Evolutionary conservation across 2,888 invertebrate genomes (phyloP), one percentile per base, ranked within the genome.

Genomic region (Ptychoptera contaminata): DNA sequence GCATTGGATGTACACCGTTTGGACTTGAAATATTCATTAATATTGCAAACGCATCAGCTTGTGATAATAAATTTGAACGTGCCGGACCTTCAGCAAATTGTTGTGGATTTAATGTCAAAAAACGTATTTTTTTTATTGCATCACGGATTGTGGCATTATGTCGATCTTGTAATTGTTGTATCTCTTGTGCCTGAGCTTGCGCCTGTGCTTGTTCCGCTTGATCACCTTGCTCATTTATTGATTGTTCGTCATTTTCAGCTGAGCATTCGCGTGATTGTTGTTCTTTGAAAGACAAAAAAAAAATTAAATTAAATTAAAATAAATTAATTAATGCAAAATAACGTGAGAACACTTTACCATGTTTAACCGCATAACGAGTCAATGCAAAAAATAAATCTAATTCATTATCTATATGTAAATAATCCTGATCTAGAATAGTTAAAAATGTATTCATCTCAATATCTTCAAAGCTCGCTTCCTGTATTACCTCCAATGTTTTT

Each of bases 81-180:
- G 82, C 85, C 1, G 86, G 84, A 0, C 84, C 83, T 55, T 82
- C 82, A 1, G 87, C 85, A 60, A 88, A 87, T 65, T 86, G 81
- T 58, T 83, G 78, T 0, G 86, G 82, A 0, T 77, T 77, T 51
- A 88, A 66, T 0, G 83, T 84, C 10, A 87, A 69, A 63, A 87
- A 87, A 16, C 86, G 73, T 48, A 88, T 79, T 63, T 85, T 82
- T 56, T 76, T 77, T 1, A 86, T 68, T 0, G 79, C 79, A 53
- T 77, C 74, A 2, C 81, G 68, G 46, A 79, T 67, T 14, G 73
- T 47, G 7, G 47, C 40, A n/a, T 37, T 16, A 15, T 35, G 32
- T 15, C 15, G 36, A 31, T 43, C 32, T 37, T 46, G 44, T 16
- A 38, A 40, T 35, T 37, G 44, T 10, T 32, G 31, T 10, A 16